Evolutionary conservation across 2,888 invertebrate genomes (phyloP), one percentile per base, ranked within the genome.

Genomic region (Orchesella flavescens): DNA sequence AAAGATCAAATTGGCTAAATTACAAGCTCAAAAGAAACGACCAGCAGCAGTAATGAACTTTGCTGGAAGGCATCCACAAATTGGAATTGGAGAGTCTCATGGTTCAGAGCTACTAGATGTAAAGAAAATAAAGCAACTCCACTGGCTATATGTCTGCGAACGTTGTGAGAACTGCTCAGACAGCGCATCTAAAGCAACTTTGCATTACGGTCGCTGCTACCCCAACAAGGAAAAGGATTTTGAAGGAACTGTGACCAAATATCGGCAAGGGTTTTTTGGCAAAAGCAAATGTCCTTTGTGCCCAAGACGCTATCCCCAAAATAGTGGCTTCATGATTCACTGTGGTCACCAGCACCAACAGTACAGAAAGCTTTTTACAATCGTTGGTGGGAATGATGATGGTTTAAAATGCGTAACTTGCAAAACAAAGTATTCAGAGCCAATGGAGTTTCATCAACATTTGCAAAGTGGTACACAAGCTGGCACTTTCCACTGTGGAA

Each of bases 91-190:
- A 4, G 53, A 73, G 9, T 74, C 79, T 15, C 66, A 77, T 5
- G 87, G 85, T 3, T 72, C 85, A 0, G 87, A 86, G 4, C 49
- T 77, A 13, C 59, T 84, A 19, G 87, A 87, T 5, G 19, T 43
- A 3, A 83, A 80, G 44, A 87, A 87, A 79, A 68, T 87, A 0
- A 87, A 87, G 44, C 87, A 87, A 71, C 69, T 87, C 13, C 87
- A 87, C 61, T 88, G 88, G 88, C 78, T 88, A 1, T 88, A 88
- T 57, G 86, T 87, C n/a, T 88, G 88, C 46, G 68, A 74, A 1
- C 83, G 83, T 61, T 88, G 88, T 76, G 85, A 87, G 2, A 74
- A 80, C 43, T 84, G 85, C 49, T 72, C 87, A 0, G 88, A 87
- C 65, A 85, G 84, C 13, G 72, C 84, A 9, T 55, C 83, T 79